Base-by-base conservation (phyloP, 2,797 vertebrate genomes). In the Diglossa cyanea region DNA sequence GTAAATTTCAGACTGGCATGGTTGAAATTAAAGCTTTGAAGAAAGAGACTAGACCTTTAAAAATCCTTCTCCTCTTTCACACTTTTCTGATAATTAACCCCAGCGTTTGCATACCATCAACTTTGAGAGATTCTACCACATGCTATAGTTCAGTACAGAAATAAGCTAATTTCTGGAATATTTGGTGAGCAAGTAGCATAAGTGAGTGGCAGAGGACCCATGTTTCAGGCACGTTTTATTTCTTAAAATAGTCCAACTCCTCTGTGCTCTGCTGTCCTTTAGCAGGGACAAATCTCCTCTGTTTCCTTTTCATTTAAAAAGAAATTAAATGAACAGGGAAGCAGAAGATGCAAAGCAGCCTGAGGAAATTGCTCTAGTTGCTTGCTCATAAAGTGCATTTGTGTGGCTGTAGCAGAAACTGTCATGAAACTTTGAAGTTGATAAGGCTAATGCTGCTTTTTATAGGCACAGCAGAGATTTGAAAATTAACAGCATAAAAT, bases 21-120 rank as follows among this genome's bases (percentile, higher is more conserved):
- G 73, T 78, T 95, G 71, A 95, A 95, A 91, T 91, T 62, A 91
- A 89, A 94, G 66, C 76, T 94, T 95, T 84, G 91, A 94, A 95
- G 91, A 73, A 86, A 83, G 53, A 82, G 75, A n/a, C 39, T 40
- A 92, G 72, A 75, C 58, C 58, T 83, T 80, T 44, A 75, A 91
- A 96, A 92, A 92, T 91, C 89, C 31, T 39, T 85, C 51, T 89
- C 66, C 54, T 61, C 73, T 88, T 86, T 68, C 87, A 67, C 91
- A 71, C 91, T 86, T 91, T 30, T 93, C 47, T 91, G 54, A 75
- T 94, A 95, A 92, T 95, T 96, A 93, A 85, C 82, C 77, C 68
- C 66, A 35, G 30, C 3, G 2, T 95, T 90, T 89, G 82, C 77
- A 57, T 73, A 63, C 40, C n/a, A 13, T 83, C 88, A 51, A 47